phyloP scores from a whole-genome alignment of 2,797 vertebrate genomes.

The Phrynocephalus guinanensis region DNA sequence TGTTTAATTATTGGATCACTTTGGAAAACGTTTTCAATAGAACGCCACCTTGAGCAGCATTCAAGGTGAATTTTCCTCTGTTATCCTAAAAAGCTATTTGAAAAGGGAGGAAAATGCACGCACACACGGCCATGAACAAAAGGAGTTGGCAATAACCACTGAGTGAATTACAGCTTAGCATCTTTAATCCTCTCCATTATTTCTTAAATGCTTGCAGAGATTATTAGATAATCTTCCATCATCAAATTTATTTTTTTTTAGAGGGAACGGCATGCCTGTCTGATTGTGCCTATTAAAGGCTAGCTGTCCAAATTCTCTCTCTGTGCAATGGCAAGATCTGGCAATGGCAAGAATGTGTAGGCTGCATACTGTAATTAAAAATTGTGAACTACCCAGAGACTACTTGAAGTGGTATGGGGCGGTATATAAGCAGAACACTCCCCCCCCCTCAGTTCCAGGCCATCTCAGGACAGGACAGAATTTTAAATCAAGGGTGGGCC shows the following conservation, averaged over 20 bases:
- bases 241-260: conserved; percentile 55
- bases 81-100: conserved; percentile 16
- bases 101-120: background rate
- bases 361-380: conserved; percentile 5
- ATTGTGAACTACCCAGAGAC: conserved; percentile 31
- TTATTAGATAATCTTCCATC: conserved; percentile 54
- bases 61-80: conserved; percentile 22
- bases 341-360: conserved; percentile 4
- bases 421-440: no score
- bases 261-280: conserved; percentile 33
- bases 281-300: conserved; percentile 51
- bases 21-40: conserved; percentile 66
- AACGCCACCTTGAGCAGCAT: conserved; percentile 56
- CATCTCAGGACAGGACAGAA: conserved; percentile 58
- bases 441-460: conserved; percentile 59
- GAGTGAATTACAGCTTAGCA: conserved; percentile 44
- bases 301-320: conserved; percentile 47
- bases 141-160: conserved; percentile 41
- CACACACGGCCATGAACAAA: conserved; percentile 5
- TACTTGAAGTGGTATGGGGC: no score
- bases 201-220: conserved; percentile 41
- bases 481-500: background rate
- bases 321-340: conserved; percentile 56
- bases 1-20: conserved; percentile 45
- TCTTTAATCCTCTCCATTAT: conserved; percentile 40